Conservation (phyloP, 2,797 vertebrate species). For the Alectoris magna region DNA sequence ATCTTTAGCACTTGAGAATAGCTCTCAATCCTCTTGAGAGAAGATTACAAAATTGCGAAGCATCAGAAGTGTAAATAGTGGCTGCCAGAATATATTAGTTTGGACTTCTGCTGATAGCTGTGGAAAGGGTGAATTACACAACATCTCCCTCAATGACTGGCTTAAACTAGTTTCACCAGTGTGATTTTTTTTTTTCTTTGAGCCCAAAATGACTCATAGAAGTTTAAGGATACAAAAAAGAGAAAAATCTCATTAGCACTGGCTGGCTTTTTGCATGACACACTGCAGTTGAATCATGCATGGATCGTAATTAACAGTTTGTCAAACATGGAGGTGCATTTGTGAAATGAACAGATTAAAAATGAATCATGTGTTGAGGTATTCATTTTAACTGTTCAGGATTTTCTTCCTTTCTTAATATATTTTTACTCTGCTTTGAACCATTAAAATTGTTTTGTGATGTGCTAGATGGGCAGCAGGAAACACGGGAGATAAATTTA, state of each 20-base stretch:
- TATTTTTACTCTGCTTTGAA: not conserved
- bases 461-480: not conserved
- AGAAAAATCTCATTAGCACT: conserved; percentile 31
- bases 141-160: not conserved
- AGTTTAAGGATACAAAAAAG: conserved; percentile 40
- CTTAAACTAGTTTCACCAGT: conserved; percentile 26
- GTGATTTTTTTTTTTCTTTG: not conserved
- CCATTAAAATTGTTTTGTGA: not conserved
- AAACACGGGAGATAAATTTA: not conserved
- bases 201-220: conserved; percentile 43
- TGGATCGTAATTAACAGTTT: conserved; percentile 31
- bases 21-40: not conserved
- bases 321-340: not conserved
- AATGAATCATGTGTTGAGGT: conserved; percentile 15
- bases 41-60: not conserved
- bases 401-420: conserved; percentile 30
- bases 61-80: not conserved
- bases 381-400: not conserved
- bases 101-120: not conserved
- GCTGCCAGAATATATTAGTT: not conserved
- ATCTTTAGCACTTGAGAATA: not conserved
- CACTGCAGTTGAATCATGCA: conserved; percentile 15
- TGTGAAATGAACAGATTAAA: conserved; percentile 4
- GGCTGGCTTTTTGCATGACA: conserved; percentile 20
- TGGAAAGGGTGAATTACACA: not conserved